phyloP scores from a whole-genome alignment of 2,888 invertebrate species.

The Acleris holmiana region DNA sequence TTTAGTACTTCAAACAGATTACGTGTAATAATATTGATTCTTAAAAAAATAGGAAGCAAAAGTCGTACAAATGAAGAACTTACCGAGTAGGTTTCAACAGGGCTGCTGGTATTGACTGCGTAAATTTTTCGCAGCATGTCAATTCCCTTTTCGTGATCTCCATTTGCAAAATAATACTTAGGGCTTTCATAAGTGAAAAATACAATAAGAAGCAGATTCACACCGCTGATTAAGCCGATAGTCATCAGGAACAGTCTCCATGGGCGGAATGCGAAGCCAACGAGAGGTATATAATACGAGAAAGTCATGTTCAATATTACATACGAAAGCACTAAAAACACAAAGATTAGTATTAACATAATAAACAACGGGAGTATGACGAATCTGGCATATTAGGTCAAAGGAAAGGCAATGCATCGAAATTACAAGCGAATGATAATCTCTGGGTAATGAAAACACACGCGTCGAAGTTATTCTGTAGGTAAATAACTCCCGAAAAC shows the following conservation, averaged over 20 bases:
- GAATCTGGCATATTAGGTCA: too few relatives aligned
- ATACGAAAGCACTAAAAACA: slow-evolving; percentile 8
- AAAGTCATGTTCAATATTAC: neutral
- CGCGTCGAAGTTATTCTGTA: too few relatives aligned
- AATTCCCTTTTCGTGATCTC: slow-evolving; percentile 17
- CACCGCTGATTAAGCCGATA: slow-evolving; percentile 4
- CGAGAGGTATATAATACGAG: slow-evolving; percentile 10
- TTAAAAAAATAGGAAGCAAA: neutral
- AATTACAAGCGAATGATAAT: too few relatives aligned
- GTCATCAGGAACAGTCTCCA: slow-evolving; percentile 13
- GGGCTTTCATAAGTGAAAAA: slow-evolving; percentile 21
- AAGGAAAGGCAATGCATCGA: too few relatives aligned
- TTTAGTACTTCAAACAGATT: neutral
- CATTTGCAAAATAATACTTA: slow-evolving; percentile 25
- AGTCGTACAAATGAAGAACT: neutral
- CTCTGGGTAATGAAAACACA: too few relatives aligned
- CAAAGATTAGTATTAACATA: neutral
- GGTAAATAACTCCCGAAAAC: too few relatives aligned
- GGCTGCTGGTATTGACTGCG: slow-evolving; percentile 13
- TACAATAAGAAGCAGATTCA: neutral
- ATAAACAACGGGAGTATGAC: too few relatives aligned
- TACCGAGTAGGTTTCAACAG: slow-evolving; percentile 15
- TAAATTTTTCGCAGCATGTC: slow-evolving; percentile 18
- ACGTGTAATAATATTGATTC: neutral
- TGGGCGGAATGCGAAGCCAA: slow-evolving; percentile 15